Conservation (phyloP, 2,113 vertebrate species). For the Odocoileus hemionus region DNA sequence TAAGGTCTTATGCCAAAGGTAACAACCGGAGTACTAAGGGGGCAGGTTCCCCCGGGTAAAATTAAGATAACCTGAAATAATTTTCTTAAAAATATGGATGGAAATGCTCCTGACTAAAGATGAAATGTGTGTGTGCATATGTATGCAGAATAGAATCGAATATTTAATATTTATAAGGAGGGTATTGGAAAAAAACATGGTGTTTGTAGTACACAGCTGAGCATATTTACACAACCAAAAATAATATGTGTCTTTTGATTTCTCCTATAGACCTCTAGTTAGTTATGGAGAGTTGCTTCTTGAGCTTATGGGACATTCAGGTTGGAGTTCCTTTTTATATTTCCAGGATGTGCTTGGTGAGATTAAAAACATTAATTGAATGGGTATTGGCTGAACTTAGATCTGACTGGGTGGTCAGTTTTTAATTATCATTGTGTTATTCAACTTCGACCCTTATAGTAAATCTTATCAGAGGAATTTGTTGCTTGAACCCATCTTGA, state of each 20-base stretch:
- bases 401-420: not conserved
- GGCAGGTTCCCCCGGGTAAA: not conserved
- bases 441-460: constrained; percentile 37
- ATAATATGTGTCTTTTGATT: not conserved
- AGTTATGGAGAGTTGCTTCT: not conserved
- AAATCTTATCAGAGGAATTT: constrained; percentile 28
- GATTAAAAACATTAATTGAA: not conserved
- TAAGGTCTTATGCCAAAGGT: not conserved
- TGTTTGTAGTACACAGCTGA: not conserved
- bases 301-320: not conserved
- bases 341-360: not conserved
- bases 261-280: not conserved
- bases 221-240: not conserved
- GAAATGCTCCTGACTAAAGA: not conserved
- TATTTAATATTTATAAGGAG: not conserved
- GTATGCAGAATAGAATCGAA: not conserved
- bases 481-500: constrained; percentile 24
- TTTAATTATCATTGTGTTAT: constrained; percentile 28
- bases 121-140: not conserved
- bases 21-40: not conserved
- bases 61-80: not conserved
- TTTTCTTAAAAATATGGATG: not conserved
- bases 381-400: not conserved
- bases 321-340: not conserved
- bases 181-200: not conserved